phyloP scores from a whole-genome alignment of 2,888 invertebrate genomes.

The Parnassius smintheus region DNA sequence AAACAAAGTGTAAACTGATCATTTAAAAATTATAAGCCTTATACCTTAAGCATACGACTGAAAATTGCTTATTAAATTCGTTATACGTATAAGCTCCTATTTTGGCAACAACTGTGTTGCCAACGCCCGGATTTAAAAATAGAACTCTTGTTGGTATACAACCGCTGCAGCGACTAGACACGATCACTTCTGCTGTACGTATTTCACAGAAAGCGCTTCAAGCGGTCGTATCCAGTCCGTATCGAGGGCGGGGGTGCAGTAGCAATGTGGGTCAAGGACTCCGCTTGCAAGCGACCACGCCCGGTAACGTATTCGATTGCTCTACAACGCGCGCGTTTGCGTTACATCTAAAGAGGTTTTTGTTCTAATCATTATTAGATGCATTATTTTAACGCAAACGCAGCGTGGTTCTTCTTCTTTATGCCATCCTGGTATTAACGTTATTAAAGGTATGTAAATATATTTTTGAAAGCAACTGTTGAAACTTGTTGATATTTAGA shows the following conservation, averaged over 20 bases:
- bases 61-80: constrained; percentile 9
- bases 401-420: constrained; percentile 17
- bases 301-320: constrained; percentile 29
- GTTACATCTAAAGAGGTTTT: constrained; percentile 20
- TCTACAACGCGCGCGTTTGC: constrained; percentile 26
- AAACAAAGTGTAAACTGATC: not conserved
- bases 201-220: constrained; percentile 29
- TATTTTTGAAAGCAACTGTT: too few relatives aligned
- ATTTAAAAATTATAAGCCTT: too few relatives aligned
- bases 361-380: too few relatives aligned
- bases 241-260: constrained; percentile 30
- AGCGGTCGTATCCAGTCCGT: constrained; percentile 26
- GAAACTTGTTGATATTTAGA: too few relatives aligned
- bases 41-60: not conserved
- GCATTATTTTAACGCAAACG: constrained; percentile 22
- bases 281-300: constrained; percentile 35
- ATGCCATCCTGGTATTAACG: constrained; percentile 12
- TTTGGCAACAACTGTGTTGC: constrained; percentile 37
- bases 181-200: constrained; percentile 27
- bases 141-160: constrained; percentile 34
- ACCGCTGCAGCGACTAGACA: constrained; percentile 38
- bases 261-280: constrained; percentile 36
- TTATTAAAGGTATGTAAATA: not conserved
- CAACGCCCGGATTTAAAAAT: constrained; percentile 44
- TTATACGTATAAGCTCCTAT: constrained; percentile 9